Conservation (phyloP, 1,140 invertebrate genomes). For the Littorina saxatilis region DNA sequence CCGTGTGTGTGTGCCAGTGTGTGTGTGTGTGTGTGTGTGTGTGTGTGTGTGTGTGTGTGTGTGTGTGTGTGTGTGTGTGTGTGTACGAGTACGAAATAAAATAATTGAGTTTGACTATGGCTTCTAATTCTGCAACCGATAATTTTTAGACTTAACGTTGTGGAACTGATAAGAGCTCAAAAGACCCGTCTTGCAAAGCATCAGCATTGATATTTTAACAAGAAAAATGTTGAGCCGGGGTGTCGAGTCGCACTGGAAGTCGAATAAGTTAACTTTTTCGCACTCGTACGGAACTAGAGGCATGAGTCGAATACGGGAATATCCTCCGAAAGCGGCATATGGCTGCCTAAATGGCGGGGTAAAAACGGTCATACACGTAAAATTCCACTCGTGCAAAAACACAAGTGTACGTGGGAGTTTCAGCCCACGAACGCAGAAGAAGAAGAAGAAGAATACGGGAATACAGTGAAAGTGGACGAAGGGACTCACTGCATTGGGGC, state of each 20-base stretch:
- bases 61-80: conserved; percentile 5
- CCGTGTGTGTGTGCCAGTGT: too few relatives aligned
- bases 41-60: too few relatives aligned
- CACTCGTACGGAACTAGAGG: background rate
- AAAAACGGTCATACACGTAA: too few relatives aligned
- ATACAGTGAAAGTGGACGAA: too few relatives aligned
- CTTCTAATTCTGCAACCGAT: background rate
- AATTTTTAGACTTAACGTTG: background rate
- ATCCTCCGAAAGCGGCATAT: background rate
- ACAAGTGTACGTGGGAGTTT: too few relatives aligned
- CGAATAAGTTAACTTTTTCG: too few relatives aligned
- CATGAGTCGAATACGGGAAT: background rate
- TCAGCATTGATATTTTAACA: background rate
- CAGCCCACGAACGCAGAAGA: too few relatives aligned
- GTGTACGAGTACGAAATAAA: background rate
- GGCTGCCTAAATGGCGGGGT: too few relatives aligned
- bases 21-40: too few relatives aligned
- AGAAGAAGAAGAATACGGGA: too few relatives aligned
- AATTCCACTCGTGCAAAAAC: too few relatives aligned
- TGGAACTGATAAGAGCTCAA: background rate
- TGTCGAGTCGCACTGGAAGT: background rate
- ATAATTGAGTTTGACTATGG: background rate
- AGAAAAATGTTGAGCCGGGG: background rate
- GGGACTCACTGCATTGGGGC: too few relatives aligned
- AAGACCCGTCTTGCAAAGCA: background rate